Evolutionary conservation across 1,140 invertebrate species (phyloP).

Genomic region (Centruroides sculpturatus): DNA sequence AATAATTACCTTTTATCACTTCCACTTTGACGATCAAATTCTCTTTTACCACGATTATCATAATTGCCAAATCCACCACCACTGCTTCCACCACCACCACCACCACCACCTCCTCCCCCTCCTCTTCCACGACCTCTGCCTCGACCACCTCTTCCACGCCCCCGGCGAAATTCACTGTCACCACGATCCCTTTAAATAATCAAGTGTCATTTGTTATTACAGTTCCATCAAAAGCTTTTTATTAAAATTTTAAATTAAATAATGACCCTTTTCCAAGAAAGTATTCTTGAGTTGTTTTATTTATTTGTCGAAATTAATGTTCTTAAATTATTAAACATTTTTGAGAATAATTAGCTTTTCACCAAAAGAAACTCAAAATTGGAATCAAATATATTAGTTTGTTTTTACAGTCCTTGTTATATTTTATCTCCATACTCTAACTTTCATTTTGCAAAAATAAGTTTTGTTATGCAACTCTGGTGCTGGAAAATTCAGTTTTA

Average conservation of each 20-base stretch:
- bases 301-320: no score
- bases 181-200: conserved; percentile 22
- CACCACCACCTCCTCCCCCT: conserved; percentile 19
- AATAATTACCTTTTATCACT: conserved; percentile 68
- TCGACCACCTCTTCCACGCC: conserved; percentile 22
- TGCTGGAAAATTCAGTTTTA: no score
- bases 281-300: no score
- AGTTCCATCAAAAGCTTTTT: neutral
- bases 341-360: no score
- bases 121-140: conserved; percentile 25
- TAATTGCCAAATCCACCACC: conserved; percentile 41
- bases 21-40: conserved; percentile 88
- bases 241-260: neutral
- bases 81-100: conserved; percentile 22
- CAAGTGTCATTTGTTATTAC: neutral
- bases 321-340: no score
- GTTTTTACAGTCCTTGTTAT: no score
- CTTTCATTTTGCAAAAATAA: no score
- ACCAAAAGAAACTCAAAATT: no score
- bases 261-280: neutral
- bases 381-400: no score
- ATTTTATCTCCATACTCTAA: no score
- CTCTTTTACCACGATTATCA: conserved; percentile 53
- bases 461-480: no score
- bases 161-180: conserved; percentile 29